Conservation (phyloP, 2,888 invertebrate species). For the Oxyteleia sp. region DNA sequence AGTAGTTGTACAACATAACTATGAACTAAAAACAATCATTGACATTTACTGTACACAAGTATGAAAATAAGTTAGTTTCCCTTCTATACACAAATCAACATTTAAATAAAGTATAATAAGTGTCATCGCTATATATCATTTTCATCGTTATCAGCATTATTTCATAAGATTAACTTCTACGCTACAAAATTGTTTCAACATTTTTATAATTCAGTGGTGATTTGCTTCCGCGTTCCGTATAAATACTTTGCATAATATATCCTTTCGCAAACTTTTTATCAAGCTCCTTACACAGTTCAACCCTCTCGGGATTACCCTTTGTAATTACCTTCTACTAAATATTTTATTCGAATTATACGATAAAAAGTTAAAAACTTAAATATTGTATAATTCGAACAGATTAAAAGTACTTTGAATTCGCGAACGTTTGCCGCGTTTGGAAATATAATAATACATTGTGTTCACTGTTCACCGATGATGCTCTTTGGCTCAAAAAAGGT, state of each 20-base stretch:
- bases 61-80: background rate
- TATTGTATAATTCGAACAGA: conserved; percentile 48
- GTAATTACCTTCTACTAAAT: conserved; percentile 55
- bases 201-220: conserved; percentile 18
- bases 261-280: conserved; percentile 41
- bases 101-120: background rate
- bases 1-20: no score
- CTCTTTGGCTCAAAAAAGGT: conserved; percentile 15
- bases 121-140: background rate
- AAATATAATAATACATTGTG: conserved; percentile 22
- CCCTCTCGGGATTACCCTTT: conserved; percentile 32
- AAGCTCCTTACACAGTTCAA: conserved; percentile 38
- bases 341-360: conserved; percentile 41
- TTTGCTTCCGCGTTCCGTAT: background rate
- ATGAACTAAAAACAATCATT: no score
- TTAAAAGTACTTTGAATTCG: conserved; percentile 40
- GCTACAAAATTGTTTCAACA: conserved; percentile 4
- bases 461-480: conserved; percentile 5
- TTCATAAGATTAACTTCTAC: background rate
- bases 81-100: background rate
- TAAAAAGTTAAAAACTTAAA: conserved; percentile 48
- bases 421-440: background rate
- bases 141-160: background rate
- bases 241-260: conserved; percentile 47
- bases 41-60: background rate